These are phyloP conservation scores for Callipepla californica DNA, from an alignment of 2,113 vertebrate genomes.

Conservation along the genomic window DNA sequence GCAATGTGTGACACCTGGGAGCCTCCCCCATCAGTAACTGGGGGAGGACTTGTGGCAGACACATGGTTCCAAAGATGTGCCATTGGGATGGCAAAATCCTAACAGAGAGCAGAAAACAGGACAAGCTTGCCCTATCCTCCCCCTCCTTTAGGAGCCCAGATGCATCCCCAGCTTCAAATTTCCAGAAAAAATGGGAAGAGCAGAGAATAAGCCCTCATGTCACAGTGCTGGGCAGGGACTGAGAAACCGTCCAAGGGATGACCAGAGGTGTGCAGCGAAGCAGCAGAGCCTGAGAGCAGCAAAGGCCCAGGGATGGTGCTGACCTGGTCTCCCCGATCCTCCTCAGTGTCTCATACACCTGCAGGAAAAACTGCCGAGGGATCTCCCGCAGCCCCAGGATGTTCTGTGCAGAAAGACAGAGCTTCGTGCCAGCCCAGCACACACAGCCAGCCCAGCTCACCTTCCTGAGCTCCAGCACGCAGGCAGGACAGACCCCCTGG, in stretches of 20 bases:
- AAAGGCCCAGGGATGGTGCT: fast-evolving
- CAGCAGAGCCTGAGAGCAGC: neutral
- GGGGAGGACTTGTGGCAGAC: neutral
- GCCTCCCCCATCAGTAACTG: neutral
- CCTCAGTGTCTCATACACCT: slow-evolving; percentile 88
- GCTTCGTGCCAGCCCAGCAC: neutral
- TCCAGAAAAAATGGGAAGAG: neutral
- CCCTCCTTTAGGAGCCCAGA: fast-evolving
- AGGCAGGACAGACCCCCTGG: fast-evolving
- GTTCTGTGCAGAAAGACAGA: slow-evolving; percentile 79
- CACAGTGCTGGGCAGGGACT: fast-evolving
- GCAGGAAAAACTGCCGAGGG: slow-evolving; percentile 88
- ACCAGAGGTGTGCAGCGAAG: fast-evolving
- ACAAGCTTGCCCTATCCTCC: neutral
- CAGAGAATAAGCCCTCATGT: neutral
- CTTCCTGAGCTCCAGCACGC: neutral
- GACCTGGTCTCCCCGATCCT: slow-evolving; percentile 87
- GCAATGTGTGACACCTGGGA: neutral
- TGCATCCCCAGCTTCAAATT: neutral
- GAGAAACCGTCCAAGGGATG: fast-evolving
- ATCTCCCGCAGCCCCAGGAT: slow-evolving; percentile 88
- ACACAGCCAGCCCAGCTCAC: neutral
- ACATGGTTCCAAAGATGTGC: neutral
- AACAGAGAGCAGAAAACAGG: fast-evolving
- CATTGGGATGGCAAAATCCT: neutral